Conservation (phyloP, 35 echinoderm and acorn worm genomes). For the Chiridota heheva region DNA sequence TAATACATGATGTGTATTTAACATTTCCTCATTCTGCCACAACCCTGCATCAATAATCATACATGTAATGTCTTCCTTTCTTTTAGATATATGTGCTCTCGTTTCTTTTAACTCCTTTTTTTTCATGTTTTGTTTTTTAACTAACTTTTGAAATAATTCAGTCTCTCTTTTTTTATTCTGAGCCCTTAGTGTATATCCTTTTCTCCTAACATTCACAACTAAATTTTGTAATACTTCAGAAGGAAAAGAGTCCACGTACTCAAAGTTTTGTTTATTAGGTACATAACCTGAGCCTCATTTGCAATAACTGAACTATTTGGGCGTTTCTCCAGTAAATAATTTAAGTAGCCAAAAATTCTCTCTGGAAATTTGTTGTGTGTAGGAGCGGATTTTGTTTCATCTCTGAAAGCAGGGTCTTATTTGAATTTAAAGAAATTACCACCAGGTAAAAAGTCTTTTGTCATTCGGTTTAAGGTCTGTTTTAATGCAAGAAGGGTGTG, state of each 20-base stretch:
- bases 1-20: constrained; percentile 4
- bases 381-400: constrained; percentile 17
- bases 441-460: constrained; percentile 20
- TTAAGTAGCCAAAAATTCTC: constrained; percentile 47
- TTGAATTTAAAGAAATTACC: constrained; percentile 1
- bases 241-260: not conserved
- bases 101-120: not conserved
- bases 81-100: not conserved
- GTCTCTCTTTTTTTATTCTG: not conserved
- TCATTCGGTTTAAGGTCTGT: constrained; percentile 11
- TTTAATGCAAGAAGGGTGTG: not conserved
- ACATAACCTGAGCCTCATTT: constrained; percentile 59
- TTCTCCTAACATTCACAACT: not conserved
- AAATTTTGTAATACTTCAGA: not conserved
- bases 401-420: not conserved
- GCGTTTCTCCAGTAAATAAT: constrained; percentile 32
- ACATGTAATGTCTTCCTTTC: not conserved
- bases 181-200: not conserved
- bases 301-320: constrained; percentile 27
- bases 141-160: not conserved
- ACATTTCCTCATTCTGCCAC: constrained; percentile 10
- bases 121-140: not conserved
- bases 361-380: constrained; percentile 43
- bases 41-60: constrained; percentile 14
- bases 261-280: constrained; percentile 32